Percentiles rank a stretch among this genome's conserved stretches.
These are phyloP conservation scores for Conus betulinus DNA, from an alignment of 1,140 invertebrate genomes.

Conservation along the genomic window DNA sequence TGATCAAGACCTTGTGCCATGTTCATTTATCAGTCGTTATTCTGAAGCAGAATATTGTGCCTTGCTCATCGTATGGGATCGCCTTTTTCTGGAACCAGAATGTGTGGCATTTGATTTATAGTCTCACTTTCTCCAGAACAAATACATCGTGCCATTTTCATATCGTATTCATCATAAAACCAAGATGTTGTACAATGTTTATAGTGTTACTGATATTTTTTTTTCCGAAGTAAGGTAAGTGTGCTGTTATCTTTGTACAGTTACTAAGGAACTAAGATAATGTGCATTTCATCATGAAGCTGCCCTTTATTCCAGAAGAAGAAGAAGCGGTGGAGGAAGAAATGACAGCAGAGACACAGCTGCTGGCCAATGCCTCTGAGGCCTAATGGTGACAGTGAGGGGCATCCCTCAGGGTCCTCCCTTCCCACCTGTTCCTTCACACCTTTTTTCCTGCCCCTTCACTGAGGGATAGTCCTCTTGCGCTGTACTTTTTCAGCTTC, in stretches of 20 bases:
- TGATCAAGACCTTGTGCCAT: no score
- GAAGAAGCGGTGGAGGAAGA: background rate
- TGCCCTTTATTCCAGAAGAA: background rate
- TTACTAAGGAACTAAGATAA: no score
- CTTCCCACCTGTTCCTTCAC: background rate
- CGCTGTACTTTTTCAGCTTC: background rate
- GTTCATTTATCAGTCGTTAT: no score
- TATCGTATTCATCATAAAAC: no score
- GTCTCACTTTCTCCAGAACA: no score
- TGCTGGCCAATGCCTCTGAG: background rate
- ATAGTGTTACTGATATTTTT: background rate
- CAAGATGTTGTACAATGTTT: background rate
- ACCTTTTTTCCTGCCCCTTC: background rate
- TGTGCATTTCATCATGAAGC: no score
- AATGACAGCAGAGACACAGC: background rate
- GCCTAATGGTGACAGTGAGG: slow-evolving; percentile 5
- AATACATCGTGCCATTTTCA: no score
- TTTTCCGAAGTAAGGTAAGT: background rate
- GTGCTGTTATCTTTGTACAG: no score
- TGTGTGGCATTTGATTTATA: no score
- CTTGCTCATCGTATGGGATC: no score
- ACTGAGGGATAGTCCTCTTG: background rate
- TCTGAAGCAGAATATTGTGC: no score
- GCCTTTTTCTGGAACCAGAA: no score
- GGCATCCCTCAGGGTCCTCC: background rate